Evolutionary conservation across 37 sponge, comb jelly and placozoan species (phyloP), one percentile per base, ranked within the genome.

Genomic region (Cladorhizidae sp.): DNA sequence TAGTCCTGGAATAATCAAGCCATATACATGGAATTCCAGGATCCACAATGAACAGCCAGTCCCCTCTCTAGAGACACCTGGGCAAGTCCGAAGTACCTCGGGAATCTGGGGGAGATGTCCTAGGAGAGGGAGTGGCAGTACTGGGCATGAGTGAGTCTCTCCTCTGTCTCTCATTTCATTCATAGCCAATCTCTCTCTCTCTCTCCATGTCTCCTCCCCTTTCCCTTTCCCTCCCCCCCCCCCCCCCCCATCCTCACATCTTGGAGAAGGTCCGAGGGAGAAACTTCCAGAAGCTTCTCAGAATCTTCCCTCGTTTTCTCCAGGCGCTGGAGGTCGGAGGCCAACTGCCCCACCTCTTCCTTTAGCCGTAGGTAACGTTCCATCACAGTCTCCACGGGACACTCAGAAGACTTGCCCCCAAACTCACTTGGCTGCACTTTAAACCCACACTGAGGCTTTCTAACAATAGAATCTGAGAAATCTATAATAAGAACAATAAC

Each of bases 321-420:
- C 23, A 91, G 37, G 57, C 37, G 14, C 77, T 83, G 57, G 56
- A 92, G 73, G 38, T 92, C 92, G 1, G 59, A 37, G 11, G 50
- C 49, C 50, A 92, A 77, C 26, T 92, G 85, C 1, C 72, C 78
- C 32, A 76, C 88, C 63, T 92, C 92, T 32, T 78, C 76, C 71
- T 87, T 87, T 72, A 92, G 77, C 0, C 92, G 69, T 40, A 79
- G 80, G 55, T 87, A 84, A 3, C 92, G 80, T 55, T 92, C 82
- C 67, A 79, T 62, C 36, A 89, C 29, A 0, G 84, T 89, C 80
- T 83, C 84, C 0, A 68, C 61, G n/a, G 80, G 81, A 23, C 81
- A 42, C 21, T 62, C 31, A 49, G 33, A 49, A 6, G 56, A 40
- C 33, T 25, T 51, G 57, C 83, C 40, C 63, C 71, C 88, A 61